These are phyloP conservation scores for Progne subis DNA, from an alignment of 2,113 vertebrate genomes.

Conservation along the genomic window DNA sequence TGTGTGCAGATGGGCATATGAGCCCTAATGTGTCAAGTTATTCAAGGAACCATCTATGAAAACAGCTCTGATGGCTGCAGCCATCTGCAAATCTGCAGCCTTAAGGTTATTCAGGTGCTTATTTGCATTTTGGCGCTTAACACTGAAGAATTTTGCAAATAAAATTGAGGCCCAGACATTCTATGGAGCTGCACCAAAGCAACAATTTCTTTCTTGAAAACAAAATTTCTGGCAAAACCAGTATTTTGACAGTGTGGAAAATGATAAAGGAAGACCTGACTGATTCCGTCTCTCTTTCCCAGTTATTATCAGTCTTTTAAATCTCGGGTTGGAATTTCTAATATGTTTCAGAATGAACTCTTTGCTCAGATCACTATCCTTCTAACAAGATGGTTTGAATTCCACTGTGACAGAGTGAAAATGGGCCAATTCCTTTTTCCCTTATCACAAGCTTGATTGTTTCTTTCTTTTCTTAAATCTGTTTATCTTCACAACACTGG, in stretches of 20 bases:
- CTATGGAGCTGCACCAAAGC: not conserved
- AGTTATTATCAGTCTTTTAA: not conserved
- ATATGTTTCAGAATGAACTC: not conserved
- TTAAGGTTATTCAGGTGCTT: not conserved
- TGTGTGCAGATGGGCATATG: not conserved
- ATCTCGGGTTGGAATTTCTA: not conserved
- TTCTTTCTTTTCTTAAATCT: not conserved
- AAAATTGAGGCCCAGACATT: not conserved
- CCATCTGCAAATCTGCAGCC: too few species aligned
- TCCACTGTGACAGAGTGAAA: not conserved
- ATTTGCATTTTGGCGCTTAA: not conserved
- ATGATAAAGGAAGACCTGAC: not conserved
- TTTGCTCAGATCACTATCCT: not conserved
- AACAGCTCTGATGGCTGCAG: not conserved
- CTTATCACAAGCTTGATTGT: not conserved
- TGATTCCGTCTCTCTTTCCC: not conserved
- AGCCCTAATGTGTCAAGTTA: not conserved
- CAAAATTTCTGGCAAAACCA: not conserved
- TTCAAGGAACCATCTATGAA: not conserved
- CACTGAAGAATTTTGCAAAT: not conserved
- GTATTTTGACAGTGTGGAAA: not conserved
- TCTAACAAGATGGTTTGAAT: not conserved
- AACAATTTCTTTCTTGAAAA: not conserved
- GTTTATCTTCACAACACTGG: not conserved
- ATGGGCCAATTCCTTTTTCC: not conserved